A percentile compares a stretch with the other conserved stretches of the same genome.
Conservation (phyloP, 1,140 invertebrate genomes). For the Lanistes nyassanus region DNA sequence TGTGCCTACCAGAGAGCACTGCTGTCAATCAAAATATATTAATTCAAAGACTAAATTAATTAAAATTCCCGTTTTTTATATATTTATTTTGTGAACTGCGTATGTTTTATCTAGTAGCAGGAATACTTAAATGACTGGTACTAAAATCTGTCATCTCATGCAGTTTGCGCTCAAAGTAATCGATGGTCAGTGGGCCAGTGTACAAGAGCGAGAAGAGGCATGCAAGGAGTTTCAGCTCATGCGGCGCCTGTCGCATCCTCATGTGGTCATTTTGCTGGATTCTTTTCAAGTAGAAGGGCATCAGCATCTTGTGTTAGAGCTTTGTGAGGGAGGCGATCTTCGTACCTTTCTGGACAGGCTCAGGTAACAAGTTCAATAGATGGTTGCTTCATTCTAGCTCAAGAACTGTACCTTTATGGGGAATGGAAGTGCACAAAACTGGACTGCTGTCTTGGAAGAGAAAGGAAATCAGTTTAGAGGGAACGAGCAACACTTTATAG, state of each 20-base stretch:
- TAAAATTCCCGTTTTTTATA: neutral
- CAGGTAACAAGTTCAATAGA: slow-evolving; percentile 2
- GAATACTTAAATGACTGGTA: no score
- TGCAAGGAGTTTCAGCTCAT: slow-evolving; percentile 40
- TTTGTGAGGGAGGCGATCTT: slow-evolving; percentile 47
- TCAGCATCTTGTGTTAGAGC: slow-evolving; percentile 48
- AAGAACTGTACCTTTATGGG: no score
- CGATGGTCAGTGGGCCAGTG: slow-evolving; percentile 39
- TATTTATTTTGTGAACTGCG: no score
- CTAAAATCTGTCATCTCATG: no score
- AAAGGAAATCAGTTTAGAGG: no score
- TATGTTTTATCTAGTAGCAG: no score
- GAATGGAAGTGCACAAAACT: no score
- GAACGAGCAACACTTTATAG: no score
- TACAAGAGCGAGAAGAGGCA: slow-evolving; percentile 36
- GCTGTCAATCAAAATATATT: no score
- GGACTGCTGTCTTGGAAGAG: no score
- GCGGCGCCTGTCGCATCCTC: slow-evolving; percentile 34
- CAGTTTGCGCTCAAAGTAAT: slow-evolving; percentile 53
- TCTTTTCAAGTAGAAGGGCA: slow-evolving; percentile 45
- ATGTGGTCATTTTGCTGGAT: slow-evolving; percentile 47
- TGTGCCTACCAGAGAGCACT: no score
- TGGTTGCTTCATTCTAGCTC: no score
- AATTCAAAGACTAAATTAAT: neutral
- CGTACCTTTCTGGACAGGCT: slow-evolving; percentile 37